Percentiles rank a stretch among this genome's conserved stretches.
These are phyloP conservation scores for Malacoctenus gilli DNA, from an alignment of 2,797 vertebrate genomes.

Conservation along the genomic window DNA sequence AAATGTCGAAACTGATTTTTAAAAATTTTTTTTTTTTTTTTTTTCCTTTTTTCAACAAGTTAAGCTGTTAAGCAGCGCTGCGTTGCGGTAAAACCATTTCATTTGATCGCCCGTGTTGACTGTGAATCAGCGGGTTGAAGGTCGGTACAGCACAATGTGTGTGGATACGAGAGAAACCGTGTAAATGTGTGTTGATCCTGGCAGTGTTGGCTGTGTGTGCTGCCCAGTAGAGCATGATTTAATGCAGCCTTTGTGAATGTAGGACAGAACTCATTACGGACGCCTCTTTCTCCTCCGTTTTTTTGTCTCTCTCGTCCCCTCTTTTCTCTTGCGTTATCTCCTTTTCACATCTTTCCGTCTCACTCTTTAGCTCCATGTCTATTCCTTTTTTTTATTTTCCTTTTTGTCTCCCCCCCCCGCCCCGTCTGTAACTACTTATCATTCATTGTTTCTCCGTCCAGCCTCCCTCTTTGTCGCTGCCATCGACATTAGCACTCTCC, in stretches of 20 bases:
- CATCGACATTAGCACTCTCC: constrained; percentile 25
- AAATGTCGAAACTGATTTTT: not conserved
- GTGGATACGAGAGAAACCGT: constrained; percentile 6
- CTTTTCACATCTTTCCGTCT: constrained; percentile 13
- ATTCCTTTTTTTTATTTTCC: constrained; percentile 5
- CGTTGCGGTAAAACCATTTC: constrained; percentile 10
- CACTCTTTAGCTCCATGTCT: constrained; percentile 19
- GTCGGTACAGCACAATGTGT: constrained; percentile 28
- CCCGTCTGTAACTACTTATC: constrained; percentile 20
- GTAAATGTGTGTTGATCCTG: constrained; percentile 15
- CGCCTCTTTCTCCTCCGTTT: constrained; percentile 27
- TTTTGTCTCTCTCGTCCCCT: constrained; percentile 31
- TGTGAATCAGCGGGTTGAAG: constrained; percentile 33
- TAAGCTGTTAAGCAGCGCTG: constrained; percentile 5
- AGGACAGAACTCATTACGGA: constrained; percentile 53
- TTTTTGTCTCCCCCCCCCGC: not conserved
- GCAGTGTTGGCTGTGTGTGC: constrained; percentile 27
- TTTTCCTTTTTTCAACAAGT: not conserved
- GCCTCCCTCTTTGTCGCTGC: constrained; percentile 19
- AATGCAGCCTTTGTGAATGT: constrained; percentile 58
- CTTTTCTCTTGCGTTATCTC: constrained; percentile 12
- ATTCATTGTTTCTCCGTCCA: constrained; percentile 22
- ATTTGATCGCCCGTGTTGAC: constrained; percentile 12
- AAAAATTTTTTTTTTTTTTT: not conserved
- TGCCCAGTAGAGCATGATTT: constrained; percentile 59